Evolutionary conservation across 2,113 vertebrate species (phyloP), one percentile per base, ranked within the genome.

Genomic region (Notothenia coriiceps): DNA sequence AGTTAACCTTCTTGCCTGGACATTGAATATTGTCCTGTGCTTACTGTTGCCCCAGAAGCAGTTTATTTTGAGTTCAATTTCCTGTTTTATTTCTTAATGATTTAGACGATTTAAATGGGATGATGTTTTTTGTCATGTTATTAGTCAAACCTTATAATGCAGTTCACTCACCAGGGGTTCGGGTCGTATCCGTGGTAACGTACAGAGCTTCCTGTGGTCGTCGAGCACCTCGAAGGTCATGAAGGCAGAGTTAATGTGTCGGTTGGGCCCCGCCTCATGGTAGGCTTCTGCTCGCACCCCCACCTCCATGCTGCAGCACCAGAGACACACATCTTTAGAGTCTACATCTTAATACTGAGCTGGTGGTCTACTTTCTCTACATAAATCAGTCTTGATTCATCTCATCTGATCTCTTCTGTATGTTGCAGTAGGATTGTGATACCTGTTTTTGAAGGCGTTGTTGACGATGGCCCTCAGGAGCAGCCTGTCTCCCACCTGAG

Each of bases 221-320:
- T 96, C 95, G 33, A 97, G 89, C 68, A 98, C 97, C 82, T 96
- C 95, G 1, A 97, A 99, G 60, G 91, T 98, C 97, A 99, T 98
- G 93, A 99, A 99, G 59, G 98, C 98, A 0, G 97, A 98, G 94
- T 99, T 99, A 85, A 99, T 97, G 91, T 99, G 98, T 9, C 96
- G 80, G 51, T 92, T 90, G 15, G 90, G 92, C 54, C 92, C 76
- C 12, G 95, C 95, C 35, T 94, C 93, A 55, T 96, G 92, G 6
- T 97, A 97, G 0, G 97, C 98, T 87, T 98, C 97, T 0, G 96
- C 96, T 0, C 97, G 95, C 73, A 99, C 97, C 0, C 98, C 98
- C 71, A 99, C 98, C 92, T 99, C 97, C 95, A 98, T 97, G 91
- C 97, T 99, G 92, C n/a, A 70, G 25, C 33, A 29, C 29, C 29